These are phyloP conservation scores for Felis catus DNA, from an alignment of 2,113 vertebrate species.

Conservation along the genomic window F.catus_Fca126_mat1.0 CM031425.1:22797501-22798000, in stretches of 20 bases:
- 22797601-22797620: not conserved
- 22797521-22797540: not conserved
- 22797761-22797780: slow-evolving; percentile 12
- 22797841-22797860: not conserved
- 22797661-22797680: not conserved
- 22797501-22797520: not conserved
- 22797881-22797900: not conserved
- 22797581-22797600: not conserved
- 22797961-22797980: not conserved
- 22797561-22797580: not conserved
- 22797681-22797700: not conserved
- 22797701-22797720: not conserved
- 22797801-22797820: not conserved
- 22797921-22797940: not conserved
- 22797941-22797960: not conserved
- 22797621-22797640: not conserved
- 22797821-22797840: not conserved
- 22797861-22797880: not conserved
- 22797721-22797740: not conserved
- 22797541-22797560: not conserved
- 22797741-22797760: not conserved
- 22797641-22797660: not conserved
- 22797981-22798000: not conserved
- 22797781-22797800: not conserved
- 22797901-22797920: not conserved